Base-by-base conservation (phyloP, 2,113 vertebrate species). In the Clarias batrachus region DNA sequence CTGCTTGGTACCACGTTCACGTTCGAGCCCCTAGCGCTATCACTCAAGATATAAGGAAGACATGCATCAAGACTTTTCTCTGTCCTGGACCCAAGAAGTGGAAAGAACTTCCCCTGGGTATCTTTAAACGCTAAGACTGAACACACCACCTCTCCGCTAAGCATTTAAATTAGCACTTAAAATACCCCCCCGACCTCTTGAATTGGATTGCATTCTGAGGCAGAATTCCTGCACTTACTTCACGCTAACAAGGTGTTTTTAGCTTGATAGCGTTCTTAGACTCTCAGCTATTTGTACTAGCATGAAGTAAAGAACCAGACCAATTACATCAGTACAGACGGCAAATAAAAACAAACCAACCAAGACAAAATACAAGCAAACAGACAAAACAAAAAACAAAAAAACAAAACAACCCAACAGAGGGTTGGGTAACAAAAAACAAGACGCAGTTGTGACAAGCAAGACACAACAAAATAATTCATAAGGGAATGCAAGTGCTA, bases 401-500 rank as follows among this genome's bases (percentile, higher is more conserved):
- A 37, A 37, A 37, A 37, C 3, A 2, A 37, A 37, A 37, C 33
- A 37, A 37, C 33, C 14, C 6, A 6, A 48, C 41, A 19, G 54
- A 57, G 54, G 30, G n/a, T 23, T 9, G 7, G 76, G 14, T 33
- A 52, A 74, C 71, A 19, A 48, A 73, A 73, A 57, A 27, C 54
- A 3, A 62, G 57, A 62, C 10, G 37, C 8, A 30, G 56, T 16
- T 80, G 56, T 60, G 17, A 80, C 11, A 33, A 80, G 60, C 30
- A 57, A 62, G 78, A 80, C 78, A 80, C 78, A 80, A 79, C 77
- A 79, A 60, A 33, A 33, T 25, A 62, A 80, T 30, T 80, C 57
- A 80, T 57, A 37, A 62, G 57, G 78, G 78, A 80, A 6, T 60
- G 57, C 57, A 80, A 11, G 77, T 80, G 54, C 77, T 80, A 80